Evolutionary conservation across 2,113 vertebrate species (phyloP).

Genomic region (Nothoprocta perdicaria): DNA sequence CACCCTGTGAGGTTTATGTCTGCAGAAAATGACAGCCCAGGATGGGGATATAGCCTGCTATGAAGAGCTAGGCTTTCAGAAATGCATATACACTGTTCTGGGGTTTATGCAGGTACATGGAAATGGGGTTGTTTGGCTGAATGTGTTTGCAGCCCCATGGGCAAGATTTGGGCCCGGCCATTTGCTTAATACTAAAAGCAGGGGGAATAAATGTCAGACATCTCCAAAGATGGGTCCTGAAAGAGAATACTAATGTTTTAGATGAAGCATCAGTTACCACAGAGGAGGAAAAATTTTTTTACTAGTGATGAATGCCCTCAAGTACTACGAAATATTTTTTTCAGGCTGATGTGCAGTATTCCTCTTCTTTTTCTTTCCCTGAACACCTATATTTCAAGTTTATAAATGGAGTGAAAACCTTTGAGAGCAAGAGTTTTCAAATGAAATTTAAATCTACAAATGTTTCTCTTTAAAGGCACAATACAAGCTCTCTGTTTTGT

Average conservation of each 20-base stretch:
- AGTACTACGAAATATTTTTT: not conserved
- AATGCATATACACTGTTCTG: not conserved
- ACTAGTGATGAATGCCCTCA: not conserved
- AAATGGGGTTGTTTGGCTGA: not conserved
- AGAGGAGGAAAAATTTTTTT: not conserved
- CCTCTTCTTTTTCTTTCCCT: not conserved
- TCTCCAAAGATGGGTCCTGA: not conserved
- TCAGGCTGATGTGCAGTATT: not conserved
- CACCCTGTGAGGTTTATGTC: not conserved
- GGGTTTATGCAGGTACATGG: not conserved
- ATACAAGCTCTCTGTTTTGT: slow-evolving; percentile 28
- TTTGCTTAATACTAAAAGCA: not conserved
- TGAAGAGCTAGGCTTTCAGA: not conserved
- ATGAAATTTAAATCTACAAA: slow-evolving; percentile 51
- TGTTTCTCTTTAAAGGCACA: slow-evolving; percentile 28
- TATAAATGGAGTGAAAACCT: slow-evolving; percentile 35
- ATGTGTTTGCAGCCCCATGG: rapidly evolving
- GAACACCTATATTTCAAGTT: slow-evolving; percentile 7
- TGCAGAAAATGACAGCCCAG: not conserved
- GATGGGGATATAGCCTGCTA: not conserved
- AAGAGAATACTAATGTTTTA: not conserved
- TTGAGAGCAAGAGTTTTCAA: slow-evolving; percentile 42
- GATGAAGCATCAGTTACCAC: not conserved
- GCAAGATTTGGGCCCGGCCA: not conserved
- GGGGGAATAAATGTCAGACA: not conserved